These are phyloP conservation scores for Aurelia aurita complex sp. Pacific DNA, from an alignment of 30 jellyfish, hydroid and myxozoan genomes.

Conservation along the genomic window DNA sequence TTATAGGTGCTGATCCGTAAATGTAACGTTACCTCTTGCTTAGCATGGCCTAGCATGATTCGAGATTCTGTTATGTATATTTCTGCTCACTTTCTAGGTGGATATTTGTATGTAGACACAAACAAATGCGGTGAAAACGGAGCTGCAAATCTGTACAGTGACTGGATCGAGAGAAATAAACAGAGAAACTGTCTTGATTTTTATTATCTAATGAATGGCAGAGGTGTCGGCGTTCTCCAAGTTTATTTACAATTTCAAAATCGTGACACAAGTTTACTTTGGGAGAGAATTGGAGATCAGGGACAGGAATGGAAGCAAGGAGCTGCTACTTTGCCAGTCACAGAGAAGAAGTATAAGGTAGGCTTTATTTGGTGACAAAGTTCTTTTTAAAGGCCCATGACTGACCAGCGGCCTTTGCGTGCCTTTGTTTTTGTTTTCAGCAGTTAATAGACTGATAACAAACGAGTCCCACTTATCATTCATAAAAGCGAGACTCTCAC, in stretches of 20 bases:
- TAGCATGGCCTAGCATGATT: no score
- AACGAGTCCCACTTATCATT: no score
- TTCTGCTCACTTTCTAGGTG: background rate
- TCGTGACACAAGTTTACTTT: slow-evolving; percentile 37
- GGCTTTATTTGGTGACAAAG: background rate
- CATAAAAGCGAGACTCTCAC: no score
- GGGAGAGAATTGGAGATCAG: slow-evolving; percentile 83
- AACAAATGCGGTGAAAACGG: no score
- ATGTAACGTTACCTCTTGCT: no score
- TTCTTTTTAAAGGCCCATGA: no score
- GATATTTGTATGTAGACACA: background rate
- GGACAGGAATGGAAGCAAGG: slow-evolving; percentile 82
- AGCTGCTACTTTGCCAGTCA: slow-evolving; percentile 51
- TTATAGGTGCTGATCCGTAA: no score
- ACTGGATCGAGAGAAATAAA: slow-evolving; percentile 45
- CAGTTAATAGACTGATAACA: no score
- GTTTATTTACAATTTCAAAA: slow-evolving; percentile 12
- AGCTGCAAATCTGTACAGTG: slow-evolving; percentile 13
- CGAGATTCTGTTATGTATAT: no score
- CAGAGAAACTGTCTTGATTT: slow-evolving; percentile 72
- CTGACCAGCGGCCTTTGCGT: no score
- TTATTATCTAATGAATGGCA: slow-evolving; percentile 81
- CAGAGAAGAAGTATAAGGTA: slow-evolving; percentile 58
- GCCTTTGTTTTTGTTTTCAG: no score
- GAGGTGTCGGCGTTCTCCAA: slow-evolving; percentile 35